A percentile compares a stretch with the other conserved stretches of the same genome.
Conservation (phyloP, 2,113 vertebrate genomes). For the Lanius collurio region DNA sequence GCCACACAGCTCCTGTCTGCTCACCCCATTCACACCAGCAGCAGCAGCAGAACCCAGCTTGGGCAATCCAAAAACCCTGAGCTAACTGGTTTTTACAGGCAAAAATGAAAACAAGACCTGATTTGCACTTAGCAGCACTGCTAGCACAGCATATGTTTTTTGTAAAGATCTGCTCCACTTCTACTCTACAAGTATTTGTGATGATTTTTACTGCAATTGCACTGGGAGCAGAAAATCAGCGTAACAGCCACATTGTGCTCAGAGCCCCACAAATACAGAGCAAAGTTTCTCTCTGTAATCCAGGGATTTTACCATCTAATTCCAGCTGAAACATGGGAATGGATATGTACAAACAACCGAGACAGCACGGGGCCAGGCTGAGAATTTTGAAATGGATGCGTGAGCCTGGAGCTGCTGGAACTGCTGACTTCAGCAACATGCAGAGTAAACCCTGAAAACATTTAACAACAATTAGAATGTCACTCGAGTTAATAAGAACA, state of each 20-base stretch:
- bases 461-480: neutral
- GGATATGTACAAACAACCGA: neutral
- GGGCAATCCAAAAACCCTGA: neutral
- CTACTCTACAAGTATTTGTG: neutral
- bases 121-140: too few species aligned
- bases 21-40: neutral
- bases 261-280: neutral
- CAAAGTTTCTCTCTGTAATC: neutral
- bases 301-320: neutral
- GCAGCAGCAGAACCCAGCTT: neutral
- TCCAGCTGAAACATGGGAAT: neutral
- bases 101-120: neutral
- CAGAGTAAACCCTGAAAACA: neutral
- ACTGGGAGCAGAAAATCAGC: neutral
- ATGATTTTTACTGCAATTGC: neutral
- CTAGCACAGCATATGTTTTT: neutral
- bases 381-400: neutral
- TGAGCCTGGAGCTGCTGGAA: neutral
- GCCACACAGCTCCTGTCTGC: neutral
- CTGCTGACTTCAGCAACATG: neutral
- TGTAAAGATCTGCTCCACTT: neutral
- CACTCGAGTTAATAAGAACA: neutral
- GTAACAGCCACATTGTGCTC: neutral
- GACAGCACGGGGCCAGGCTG: accelerated
- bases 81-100: neutral